phyloP scores from a whole-genome alignment of 2,797 vertebrate species.

The Enteromius radiatus region DNA sequence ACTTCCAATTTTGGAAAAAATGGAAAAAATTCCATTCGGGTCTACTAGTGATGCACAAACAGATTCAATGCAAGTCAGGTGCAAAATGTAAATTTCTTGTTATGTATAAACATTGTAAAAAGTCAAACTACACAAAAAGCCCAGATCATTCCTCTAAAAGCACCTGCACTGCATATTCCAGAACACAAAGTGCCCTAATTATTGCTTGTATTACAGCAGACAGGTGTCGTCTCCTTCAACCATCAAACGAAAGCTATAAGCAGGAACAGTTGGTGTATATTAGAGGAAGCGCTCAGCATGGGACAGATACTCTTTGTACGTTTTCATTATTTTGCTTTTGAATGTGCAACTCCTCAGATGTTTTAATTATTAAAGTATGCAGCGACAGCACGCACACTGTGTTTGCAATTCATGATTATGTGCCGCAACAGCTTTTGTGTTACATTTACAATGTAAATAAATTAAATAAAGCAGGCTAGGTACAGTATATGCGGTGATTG shows the following conservation, averaged over 20 bases:
- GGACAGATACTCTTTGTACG: constrained; percentile 16
- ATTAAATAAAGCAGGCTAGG: background rate
- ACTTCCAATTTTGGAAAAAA: too few species aligned
- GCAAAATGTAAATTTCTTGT: background rate
- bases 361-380: constrained; percentile 55
- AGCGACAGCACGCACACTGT: background rate
- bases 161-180: constrained; percentile 31
- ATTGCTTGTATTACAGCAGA: constrained; percentile 29
- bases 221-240: constrained; percentile 42
- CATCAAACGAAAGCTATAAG: constrained; percentile 42
- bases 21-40: background rate
- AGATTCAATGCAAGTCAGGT: background rate
- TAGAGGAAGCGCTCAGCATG: constrained; percentile 33
- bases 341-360: constrained; percentile 51
- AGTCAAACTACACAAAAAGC: background rate
- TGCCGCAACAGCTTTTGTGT: background rate
- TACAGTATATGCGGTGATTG: background rate
- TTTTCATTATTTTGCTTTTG: constrained; percentile 47
- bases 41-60: background rate
- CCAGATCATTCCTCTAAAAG: background rate
- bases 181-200: constrained; percentile 30
- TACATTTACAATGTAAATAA: constrained; percentile 6
- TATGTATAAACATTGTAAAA: constrained; percentile 5
- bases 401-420: constrained; percentile 9
- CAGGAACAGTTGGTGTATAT: constrained; percentile 47